Evolutionary conservation across 64 coral and sea anemone genomes (phyloP).

Genomic region (Porites australiensis): DNA sequence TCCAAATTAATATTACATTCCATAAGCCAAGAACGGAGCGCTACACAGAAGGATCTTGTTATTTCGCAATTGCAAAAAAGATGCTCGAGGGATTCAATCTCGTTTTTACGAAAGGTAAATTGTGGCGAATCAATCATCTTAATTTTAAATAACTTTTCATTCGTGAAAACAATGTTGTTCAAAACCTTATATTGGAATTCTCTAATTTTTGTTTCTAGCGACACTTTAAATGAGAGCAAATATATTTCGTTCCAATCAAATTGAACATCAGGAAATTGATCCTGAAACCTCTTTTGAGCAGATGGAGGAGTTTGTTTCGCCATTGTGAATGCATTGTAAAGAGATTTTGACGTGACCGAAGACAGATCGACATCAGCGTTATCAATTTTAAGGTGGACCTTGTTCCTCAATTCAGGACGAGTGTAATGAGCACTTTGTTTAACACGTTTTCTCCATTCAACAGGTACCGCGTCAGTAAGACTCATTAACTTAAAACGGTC

Average conservation of each 20-base stretch:
- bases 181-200: constrained; percentile 46
- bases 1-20: background rate
- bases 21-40: background rate
- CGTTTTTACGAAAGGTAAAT: background rate
- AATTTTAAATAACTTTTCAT: constrained; percentile 19
- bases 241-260: constrained; percentile 6
- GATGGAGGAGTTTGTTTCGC: background rate
- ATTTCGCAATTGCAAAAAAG: background rate
- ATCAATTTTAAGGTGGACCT: background rate
- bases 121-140: background rate
- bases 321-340: background rate
- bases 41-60: too few species aligned
- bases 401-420: background rate
- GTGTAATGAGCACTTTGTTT: background rate
- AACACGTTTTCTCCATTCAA: background rate
- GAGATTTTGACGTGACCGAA: background rate
- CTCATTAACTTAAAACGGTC: too few species aligned
- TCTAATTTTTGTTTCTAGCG: constrained; percentile 24
- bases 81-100: background rate
- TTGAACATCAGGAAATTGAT: background rate
- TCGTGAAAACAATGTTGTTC: constrained; percentile 10
- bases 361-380: background rate
- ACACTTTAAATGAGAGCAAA: background rate
- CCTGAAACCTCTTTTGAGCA: constrained; percentile 1
- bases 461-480: background rate